These are phyloP conservation scores for Clarias batrachus DNA, from an alignment of 2,113 vertebrate species.

Conservation along the genomic window DNA sequence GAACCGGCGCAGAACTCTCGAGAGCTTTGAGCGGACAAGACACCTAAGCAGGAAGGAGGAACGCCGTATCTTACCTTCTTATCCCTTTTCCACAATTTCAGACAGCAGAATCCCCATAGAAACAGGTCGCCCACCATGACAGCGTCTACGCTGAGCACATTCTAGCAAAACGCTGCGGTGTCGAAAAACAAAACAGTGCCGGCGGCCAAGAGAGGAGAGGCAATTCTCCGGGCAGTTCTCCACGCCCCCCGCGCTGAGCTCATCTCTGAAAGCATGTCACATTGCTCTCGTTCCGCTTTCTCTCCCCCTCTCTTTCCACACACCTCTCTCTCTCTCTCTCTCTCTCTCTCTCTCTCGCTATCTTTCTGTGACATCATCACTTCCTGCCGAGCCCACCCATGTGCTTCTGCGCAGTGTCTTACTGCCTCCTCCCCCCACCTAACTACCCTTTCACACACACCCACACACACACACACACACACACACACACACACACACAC, in stretches of 20 bases:
- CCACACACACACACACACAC: conserved; percentile 4
- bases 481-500: conserved; percentile 4
- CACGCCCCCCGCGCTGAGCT: conserved; percentile 46
- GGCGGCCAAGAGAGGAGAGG: conserved; percentile 43
- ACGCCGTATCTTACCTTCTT: conserved; percentile 72
- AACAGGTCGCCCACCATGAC: conserved; percentile 76
- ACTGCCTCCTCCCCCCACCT: conserved; percentile 30
- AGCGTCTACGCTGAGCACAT: conserved; percentile 63
- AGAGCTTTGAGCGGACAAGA: conserved; percentile 1
- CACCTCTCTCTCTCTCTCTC: neutral
- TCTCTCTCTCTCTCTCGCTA: conserved; percentile 23
- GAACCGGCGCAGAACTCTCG: neutral
- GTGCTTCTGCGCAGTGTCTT: conserved; percentile 41
- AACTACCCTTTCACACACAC: neutral
- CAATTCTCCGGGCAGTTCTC: conserved; percentile 26
- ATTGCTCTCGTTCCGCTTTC: conserved; percentile 41
- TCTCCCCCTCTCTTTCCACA: conserved; percentile 26
- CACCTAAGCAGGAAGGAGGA: conserved; percentile 24
- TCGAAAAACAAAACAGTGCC: conserved; percentile 63
- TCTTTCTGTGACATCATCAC: conserved; percentile 46
- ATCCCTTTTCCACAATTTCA: conserved; percentile 73
- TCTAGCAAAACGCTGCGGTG: conserved; percentile 52
- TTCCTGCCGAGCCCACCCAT: conserved; percentile 45
- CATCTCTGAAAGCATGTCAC: conserved; percentile 68
- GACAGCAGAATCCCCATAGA: conserved; percentile 78